Evolutionary conservation across 2,888 invertebrate species (phyloP), one percentile per base, ranked within the genome.

Genomic region (Ormyrus labotus): DNA sequence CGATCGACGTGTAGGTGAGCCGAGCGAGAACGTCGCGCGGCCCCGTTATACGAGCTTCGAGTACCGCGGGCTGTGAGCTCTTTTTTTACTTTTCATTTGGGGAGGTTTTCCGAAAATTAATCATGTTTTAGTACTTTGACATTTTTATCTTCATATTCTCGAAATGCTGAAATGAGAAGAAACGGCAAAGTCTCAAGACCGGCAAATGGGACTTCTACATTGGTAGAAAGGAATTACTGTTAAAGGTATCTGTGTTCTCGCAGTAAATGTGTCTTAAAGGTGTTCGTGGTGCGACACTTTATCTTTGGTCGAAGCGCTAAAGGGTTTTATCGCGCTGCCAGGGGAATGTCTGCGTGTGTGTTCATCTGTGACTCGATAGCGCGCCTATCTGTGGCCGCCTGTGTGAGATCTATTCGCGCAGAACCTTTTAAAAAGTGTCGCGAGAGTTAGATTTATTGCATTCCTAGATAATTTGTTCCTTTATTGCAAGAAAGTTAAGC

Each of bases 391-490:
- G 34, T 1, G 34, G 34, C 34, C 34, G 34, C 34, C 34, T 4
- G 34, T 34, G 34, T 34, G 9, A 19, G 8, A 55, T 8, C 8
- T 45, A 45, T 57, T 48, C 8, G 34, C 67, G 58, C 10, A 3
- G 11, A 65, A 34, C n/a, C 64, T 65, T 70, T 61, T n/a, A 63
- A 80, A 75, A 80, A 67, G 55, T 67, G 63, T 63, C 50, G n/a
- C 47, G 63, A 48, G 2, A 19, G n/a, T 19, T 55, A 50, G 68
- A 80, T 80, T 80, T 68, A 80, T 80, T 57, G 19, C 80, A 68
- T 68, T 80, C 68, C 61, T 68, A 57, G 57, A 61, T 71, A 70
- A 81, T 74, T 77, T 69, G 73, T 63, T 50, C 10, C 47, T 55
- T 71, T 58, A 55, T 76, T 80, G 50, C 6, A 48, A n/a, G 45